phyloP scores from a whole-genome alignment of 2,797 vertebrate species.

The Molossus molossus region DNA sequence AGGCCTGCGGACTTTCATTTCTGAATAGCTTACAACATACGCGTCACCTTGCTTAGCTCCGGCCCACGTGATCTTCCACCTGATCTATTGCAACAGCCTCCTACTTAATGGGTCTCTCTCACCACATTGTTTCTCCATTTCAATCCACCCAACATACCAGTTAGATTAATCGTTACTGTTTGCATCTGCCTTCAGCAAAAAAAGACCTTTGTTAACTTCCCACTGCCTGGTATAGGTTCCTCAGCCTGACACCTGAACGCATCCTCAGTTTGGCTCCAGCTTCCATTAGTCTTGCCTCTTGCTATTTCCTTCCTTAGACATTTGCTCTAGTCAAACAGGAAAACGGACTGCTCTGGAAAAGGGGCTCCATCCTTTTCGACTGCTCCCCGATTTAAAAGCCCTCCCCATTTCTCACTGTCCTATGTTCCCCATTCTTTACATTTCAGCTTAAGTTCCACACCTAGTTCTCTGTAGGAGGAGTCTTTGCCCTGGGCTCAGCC shows the following conservation, averaged over 20 bases:
- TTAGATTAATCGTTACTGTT: not conserved
- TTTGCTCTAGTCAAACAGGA: slow-evolving; percentile 1
- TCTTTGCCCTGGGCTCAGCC: not conserved
- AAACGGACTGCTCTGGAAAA: not conserved
- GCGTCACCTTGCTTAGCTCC: not conserved
- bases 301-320: not conserved
- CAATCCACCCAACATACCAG: not conserved
- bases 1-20: slow-evolving; percentile 12
- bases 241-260: not conserved
- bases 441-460: not conserved
- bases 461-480: not conserved
- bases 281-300: not conserved
- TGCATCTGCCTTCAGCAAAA: slow-evolving; percentile 30
- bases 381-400: not conserved
- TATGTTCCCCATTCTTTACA: not conserved
- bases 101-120: slow-evolving; percentile 41
- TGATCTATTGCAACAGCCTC: slow-evolving; percentile 15
- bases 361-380: not conserved
- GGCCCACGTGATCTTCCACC: slow-evolving; percentile 8
- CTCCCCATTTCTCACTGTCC: not conserved
- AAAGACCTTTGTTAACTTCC: not conserved
- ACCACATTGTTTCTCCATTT: not conserved
- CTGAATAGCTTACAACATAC: not conserved
- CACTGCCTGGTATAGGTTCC: not conserved
- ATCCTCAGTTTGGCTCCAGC: not conserved